These are phyloP conservation scores for Achlya flavicornis DNA, from an alignment of 2,888 invertebrate genomes.

Conservation along the genomic window DNA sequence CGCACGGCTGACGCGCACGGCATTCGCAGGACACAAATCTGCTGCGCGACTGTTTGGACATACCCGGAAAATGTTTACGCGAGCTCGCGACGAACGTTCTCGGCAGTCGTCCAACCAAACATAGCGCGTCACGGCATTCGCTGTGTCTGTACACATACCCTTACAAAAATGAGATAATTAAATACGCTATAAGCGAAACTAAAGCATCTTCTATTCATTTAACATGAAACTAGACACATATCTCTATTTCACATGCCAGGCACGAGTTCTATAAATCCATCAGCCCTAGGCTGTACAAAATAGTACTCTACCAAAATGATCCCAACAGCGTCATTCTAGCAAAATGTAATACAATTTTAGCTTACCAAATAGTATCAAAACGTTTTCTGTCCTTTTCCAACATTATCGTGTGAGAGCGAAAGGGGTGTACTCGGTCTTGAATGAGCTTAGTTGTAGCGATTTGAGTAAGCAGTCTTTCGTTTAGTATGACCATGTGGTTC, in stretches of 20 bases:
- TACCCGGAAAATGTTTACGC: too few species aligned
- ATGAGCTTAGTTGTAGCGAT: conserved; percentile 34
- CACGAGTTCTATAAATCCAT: not conserved
- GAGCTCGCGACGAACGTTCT: too few species aligned
- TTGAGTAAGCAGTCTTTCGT: conserved; percentile 27
- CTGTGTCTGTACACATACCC: too few species aligned
- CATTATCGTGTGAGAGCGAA: not conserved
- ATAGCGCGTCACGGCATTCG: too few species aligned
- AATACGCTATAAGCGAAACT: not conserved
- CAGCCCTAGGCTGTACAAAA: conserved; percentile 8
- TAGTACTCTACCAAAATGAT: conserved; percentile 7
- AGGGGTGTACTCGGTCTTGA: conserved; percentile 33
- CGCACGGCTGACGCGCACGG: too few species aligned
- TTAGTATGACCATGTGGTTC: conserved; percentile 22
- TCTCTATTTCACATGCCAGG: not conserved
- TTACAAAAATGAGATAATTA: too few species aligned
- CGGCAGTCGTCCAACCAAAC: too few species aligned
- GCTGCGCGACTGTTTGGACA: too few species aligned
- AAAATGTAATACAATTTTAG: conserved; percentile 12
- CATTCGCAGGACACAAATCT: too few species aligned
- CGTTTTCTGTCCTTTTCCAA: conserved; percentile 2
- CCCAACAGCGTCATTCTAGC: not conserved
- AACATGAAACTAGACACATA: not conserved
- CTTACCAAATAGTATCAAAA: conserved; percentile 9
- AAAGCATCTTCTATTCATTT: not conserved